Conservation (phyloP, 2,113 vertebrate genomes). For the Smithornis capensis region DNA sequence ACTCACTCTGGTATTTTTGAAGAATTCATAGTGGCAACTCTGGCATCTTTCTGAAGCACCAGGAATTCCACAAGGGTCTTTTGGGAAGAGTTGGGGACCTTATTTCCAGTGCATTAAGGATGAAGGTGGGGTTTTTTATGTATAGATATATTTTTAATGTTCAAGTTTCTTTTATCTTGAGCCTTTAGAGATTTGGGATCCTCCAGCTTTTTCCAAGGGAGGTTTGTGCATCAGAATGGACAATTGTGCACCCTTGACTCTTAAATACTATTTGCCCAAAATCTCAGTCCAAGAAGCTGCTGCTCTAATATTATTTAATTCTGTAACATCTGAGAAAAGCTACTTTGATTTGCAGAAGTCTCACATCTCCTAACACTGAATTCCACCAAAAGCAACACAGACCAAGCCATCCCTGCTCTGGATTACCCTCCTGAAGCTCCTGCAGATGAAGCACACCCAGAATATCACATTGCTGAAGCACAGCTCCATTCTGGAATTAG, state of each 20-base stretch:
- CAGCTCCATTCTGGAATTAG: neutral
- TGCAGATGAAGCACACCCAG: neutral
- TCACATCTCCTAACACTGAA: neutral
- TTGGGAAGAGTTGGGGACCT: neutral
- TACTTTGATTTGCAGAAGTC: neutral
- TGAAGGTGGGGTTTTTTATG: rapidly evolving
- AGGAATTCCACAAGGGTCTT: neutral
- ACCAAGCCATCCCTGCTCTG: neutral
- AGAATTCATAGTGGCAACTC: neutral
- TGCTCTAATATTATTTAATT: neutral
- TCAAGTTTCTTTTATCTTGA: neutral
- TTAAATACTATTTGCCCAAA: neutral
- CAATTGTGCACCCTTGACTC: neutral
- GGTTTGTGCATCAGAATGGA: neutral
- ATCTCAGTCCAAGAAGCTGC: neutral
- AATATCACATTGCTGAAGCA: rapidly evolving
- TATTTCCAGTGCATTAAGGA: neutral
- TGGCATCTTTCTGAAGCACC: neutral
- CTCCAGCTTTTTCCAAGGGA: neutral
- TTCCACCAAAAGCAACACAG: neutral
- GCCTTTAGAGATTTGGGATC: neutral
- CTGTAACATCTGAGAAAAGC: neutral
- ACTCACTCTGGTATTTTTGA: neutral
- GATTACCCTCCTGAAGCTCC: neutral
- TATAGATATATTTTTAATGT: neutral